Evolutionary conservation across 2,113 vertebrate genomes (phyloP).

Genomic region (Oreochromis niloticus): DNA sequence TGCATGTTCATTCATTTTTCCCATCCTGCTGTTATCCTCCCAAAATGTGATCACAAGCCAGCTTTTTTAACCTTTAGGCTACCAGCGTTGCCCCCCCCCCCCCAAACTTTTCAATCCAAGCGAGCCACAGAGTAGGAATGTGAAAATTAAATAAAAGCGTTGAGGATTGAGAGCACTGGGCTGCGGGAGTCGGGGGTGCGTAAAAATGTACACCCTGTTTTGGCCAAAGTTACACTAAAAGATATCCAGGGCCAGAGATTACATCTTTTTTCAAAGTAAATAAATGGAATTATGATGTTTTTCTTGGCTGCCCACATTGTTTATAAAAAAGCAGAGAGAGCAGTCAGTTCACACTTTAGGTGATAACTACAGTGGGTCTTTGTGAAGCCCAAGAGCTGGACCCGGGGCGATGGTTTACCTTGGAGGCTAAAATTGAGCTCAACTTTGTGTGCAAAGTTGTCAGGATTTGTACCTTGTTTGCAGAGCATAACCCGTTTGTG

Average conservation of each 20-base stretch:
- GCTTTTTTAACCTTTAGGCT: conserved; percentile 26
- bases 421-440: conserved; percentile 66
- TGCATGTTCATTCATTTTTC: background rate
- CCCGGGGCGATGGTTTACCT: conserved; percentile 55
- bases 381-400: conserved; percentile 61
- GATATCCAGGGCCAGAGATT: conserved; percentile 61
- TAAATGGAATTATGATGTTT: conserved; percentile 67
- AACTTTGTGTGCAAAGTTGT: conserved; percentile 71
- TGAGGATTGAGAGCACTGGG: background rate
- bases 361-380: conserved; percentile 75
- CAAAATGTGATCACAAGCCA: background rate
- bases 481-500: conserved; percentile 50
- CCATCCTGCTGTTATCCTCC: background rate
- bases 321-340: conserved; percentile 64
- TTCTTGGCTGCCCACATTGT: conserved; percentile 61
- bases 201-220: conserved; percentile 22
- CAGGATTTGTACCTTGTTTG: conserved; percentile 67
- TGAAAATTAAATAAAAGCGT: conserved; percentile 56
- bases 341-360: conserved; percentile 69
- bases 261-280: conserved; percentile 69
- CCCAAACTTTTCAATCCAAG: background rate
- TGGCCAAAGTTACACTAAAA: conserved; percentile 45
- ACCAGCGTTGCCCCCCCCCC: background rate
- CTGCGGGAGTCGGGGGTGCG: background rate
- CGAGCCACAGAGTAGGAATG: conserved; percentile 43